phyloP scores from a whole-genome alignment of 2,113 vertebrate species.

The Canis aureus region DNA sequence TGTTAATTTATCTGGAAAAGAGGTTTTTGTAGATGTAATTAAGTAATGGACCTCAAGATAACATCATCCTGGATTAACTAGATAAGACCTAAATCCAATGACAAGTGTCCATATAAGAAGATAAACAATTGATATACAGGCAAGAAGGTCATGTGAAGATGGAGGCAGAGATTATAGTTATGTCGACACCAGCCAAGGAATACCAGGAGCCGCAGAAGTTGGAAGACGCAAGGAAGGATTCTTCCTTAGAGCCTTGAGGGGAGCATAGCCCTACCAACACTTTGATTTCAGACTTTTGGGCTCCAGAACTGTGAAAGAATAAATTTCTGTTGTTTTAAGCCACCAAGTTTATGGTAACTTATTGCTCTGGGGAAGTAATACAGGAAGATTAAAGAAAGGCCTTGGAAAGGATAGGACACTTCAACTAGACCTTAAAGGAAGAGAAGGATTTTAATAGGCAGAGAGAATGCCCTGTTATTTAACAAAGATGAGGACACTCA shows the following conservation, averaged over 20 bases:
- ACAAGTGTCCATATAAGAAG: conserved; percentile 6
- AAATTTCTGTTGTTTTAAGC: conserved; percentile 39
- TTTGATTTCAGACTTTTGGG: conserved; percentile 23
- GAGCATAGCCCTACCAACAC: neutral
- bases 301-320: conserved; percentile 21
- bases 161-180: neutral
- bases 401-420: neutral
- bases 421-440: conserved; percentile 53
- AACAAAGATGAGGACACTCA: conserved; percentile 48
- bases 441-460: conserved; percentile 20
- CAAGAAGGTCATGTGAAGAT: conserved; percentile 1
- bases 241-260: neutral
- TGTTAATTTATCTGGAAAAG: conserved; percentile 34
- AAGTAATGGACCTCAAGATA: conserved; percentile 21
- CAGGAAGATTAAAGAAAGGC: conserved; percentile 9
- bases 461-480: conserved; percentile 37
- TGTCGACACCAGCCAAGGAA: neutral
- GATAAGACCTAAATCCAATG: neutral
- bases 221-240: neutral
- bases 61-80: conserved; percentile 27
- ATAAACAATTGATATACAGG: neutral
- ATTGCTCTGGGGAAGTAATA: conserved; percentile 30
- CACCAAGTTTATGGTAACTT: conserved; percentile 36
- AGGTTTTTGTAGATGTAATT: conserved; percentile 28
- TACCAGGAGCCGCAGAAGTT: conserved; percentile 9